phyloP scores from a whole-genome alignment of 2,797 vertebrate genomes.

The Ctenosaura bakeri region DNA sequence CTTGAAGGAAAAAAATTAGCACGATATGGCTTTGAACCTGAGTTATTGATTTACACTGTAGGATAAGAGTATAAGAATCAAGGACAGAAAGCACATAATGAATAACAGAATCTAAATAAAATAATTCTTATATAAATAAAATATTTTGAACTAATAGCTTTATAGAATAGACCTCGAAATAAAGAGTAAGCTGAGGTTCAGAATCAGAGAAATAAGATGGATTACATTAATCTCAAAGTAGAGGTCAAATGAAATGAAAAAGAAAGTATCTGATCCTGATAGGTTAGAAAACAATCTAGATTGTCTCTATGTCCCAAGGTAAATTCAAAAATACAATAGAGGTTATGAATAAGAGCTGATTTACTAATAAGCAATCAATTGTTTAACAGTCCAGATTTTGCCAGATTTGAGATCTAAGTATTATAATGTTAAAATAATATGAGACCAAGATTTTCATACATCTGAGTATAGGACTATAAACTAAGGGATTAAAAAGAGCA shows the following conservation, averaged over 20 bases:
- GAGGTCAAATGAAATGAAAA: not conserved
- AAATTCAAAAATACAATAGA: not conserved
- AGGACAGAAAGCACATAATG: not conserved
- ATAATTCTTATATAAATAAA: no score
- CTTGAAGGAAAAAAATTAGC: not conserved
- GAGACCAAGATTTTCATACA: not conserved
- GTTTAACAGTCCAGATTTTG: not conserved
- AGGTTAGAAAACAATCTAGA: not conserved
- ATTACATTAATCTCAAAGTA: not conserved
- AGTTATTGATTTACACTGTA: not conserved
- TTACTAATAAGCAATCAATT: not conserved
- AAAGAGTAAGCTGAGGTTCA: not conserved
- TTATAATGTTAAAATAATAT: not conserved
- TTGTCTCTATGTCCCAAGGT: not conserved
- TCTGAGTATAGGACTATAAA: not conserved
- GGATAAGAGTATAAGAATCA: not conserved
- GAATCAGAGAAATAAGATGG: not conserved
- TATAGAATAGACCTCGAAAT: not conserved
- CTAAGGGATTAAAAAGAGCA: not conserved
- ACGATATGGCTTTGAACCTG: not conserved
- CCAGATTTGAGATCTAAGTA: not conserved
- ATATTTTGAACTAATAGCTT: not conserved
- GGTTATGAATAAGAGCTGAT: not conserved
- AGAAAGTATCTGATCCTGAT: not conserved
- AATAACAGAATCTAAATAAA: not conserved